Conservation (phyloP, 1,140 invertebrate genomes). For the Drosophila azteca region DNA sequence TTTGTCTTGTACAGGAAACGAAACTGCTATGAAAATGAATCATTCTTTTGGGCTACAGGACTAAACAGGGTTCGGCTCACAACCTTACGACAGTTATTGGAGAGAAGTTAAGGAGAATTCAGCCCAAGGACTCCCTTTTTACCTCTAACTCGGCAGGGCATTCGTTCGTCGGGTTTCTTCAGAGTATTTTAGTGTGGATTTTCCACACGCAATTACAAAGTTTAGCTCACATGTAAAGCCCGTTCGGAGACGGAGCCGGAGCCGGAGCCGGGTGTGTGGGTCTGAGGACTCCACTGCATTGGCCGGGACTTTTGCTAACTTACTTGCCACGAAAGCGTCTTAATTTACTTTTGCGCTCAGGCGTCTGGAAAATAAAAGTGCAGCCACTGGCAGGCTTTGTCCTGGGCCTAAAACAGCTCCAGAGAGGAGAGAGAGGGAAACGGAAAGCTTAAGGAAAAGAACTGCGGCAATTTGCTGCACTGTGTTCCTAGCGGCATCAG, state of each 20-base stretch:
- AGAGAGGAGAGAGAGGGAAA: conserved; percentile 1
- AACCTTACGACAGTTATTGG: too few relatives aligned
- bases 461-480: conserved; percentile 68
- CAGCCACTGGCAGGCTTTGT: conserved; percentile 42
- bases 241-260: conserved; percentile 4
- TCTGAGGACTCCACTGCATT: conserved; percentile 6
- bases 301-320: conserved; percentile 68
- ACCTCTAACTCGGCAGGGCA: conserved; percentile 4
- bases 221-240: conserved; percentile 43
- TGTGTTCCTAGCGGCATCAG: conserved; percentile 60
- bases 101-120: too few relatives aligned
- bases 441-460: conserved; percentile 5
- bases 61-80: too few relatives aligned
- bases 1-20: background rate
- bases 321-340: conserved; percentile 52
- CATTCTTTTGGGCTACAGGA: too few relatives aligned
- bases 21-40: too few relatives aligned
- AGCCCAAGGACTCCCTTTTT: too few relatives aligned
- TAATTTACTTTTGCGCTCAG: conserved; percentile 79
- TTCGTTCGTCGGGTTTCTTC: background rate
- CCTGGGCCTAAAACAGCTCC: conserved; percentile 54
- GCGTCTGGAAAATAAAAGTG: conserved; percentile 71
- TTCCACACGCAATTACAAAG: conserved; percentile 64
- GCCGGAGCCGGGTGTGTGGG: conserved; percentile 16
- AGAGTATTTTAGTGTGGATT: conserved; percentile 15